Evolutionary conservation across 2,797 vertebrate species (phyloP).

Genomic region (Hybognathus amarus): DNA sequence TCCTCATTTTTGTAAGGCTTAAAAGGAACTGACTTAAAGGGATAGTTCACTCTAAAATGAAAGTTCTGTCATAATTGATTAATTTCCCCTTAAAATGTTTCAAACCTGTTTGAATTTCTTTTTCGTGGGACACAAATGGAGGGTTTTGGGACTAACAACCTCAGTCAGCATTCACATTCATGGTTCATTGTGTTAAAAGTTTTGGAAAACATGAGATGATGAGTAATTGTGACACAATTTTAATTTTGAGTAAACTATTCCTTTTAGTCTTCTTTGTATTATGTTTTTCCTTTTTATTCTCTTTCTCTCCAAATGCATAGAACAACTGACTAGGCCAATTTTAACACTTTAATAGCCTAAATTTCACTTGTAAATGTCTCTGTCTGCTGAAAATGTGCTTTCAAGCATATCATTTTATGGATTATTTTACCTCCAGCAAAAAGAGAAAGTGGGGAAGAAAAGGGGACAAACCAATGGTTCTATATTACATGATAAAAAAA

Average conservation of each 20-base stretch:
- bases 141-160: not conserved
- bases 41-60: not conserved
- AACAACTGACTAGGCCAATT: not conserved
- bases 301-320: not conserved
- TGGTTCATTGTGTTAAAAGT: not conserved
- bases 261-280: not conserved
- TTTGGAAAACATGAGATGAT: not conserved
- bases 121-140: not conserved
- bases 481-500: not conserved
- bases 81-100: not conserved
- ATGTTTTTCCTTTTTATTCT: accelerated
- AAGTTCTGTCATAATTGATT: not conserved
- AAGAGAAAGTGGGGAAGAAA: not conserved
- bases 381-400: not conserved
- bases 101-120: not conserved
- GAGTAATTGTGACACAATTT: not conserved
- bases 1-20: slow-evolving; percentile 17
- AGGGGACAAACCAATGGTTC: not conserved
- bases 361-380: not conserved
- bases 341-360: not conserved
- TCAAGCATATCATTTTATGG: not conserved
- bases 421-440: not conserved
- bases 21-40: slow-evolving; percentile 9
- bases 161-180: no score
- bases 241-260: not conserved